Evolutionary conservation across 92 coral and sea anemone genomes (phyloP).

Genomic region (Porites lobata): DNA sequence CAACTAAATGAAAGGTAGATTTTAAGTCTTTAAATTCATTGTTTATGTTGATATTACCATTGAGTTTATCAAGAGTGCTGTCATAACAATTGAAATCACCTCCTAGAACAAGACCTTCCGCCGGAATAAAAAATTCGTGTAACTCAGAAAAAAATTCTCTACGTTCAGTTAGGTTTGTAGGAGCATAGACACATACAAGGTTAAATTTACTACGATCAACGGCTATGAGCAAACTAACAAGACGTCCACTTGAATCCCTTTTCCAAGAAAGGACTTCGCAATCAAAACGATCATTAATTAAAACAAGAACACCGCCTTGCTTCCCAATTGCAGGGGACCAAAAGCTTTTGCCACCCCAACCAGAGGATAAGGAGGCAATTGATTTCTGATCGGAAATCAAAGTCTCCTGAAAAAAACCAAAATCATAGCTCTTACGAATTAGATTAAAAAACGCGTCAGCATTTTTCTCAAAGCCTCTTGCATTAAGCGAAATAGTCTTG

Average conservation of each 20-base stretch:
- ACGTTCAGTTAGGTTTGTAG: not conserved
- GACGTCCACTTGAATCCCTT: not conserved
- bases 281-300: not conserved
- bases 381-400: not conserved
- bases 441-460: not conserved
- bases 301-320: not conserved
- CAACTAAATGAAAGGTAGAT: not conserved
- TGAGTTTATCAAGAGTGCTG: not conserved
- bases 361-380: not conserved
- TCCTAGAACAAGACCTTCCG: not conserved
- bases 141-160: not conserved
- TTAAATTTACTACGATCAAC: not conserved
- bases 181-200: not conserved
- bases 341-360: not conserved
- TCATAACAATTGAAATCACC: not conserved
- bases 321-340: constrained; percentile 2
- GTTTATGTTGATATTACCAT: not conserved
- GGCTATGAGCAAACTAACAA: not conserved
- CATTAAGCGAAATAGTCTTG: no score
- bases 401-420: not conserved
- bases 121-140: not conserved
- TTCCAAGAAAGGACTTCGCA: not conserved
- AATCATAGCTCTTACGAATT: not conserved
- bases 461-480: no score
- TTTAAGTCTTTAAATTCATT: not conserved